phyloP scores from a whole-genome alignment of 1,140 invertebrate species.

The Caenorhabditis elegans region DNA sequence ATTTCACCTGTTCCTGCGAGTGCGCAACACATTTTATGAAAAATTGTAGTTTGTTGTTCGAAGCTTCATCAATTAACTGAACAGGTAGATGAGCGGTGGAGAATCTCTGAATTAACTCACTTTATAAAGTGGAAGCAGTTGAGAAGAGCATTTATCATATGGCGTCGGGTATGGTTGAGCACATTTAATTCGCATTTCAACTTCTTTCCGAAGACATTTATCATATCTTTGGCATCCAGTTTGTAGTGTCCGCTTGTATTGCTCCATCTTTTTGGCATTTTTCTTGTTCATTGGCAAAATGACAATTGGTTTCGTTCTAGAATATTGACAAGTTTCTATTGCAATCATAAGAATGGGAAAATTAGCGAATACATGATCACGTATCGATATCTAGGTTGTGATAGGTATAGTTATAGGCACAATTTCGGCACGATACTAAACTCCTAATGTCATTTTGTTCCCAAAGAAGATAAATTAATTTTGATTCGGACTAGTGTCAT shows the following conservation, averaged over 20 bases:
- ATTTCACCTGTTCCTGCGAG: conserved; percentile 7
- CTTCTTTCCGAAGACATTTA: background rate
- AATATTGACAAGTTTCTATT: too few relatives aligned
- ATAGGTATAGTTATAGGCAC: too few relatives aligned
- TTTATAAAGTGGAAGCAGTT: conserved; percentile 6
- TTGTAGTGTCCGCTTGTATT: background rate
- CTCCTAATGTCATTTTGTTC: too few relatives aligned
- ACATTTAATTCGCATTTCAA: conserved; percentile 4
- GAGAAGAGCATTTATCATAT: background rate
- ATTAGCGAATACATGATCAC: too few relatives aligned
- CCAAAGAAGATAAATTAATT: too few relatives aligned
- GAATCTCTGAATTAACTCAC: background rate
- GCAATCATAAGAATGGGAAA: too few relatives aligned
- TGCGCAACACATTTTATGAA: background rate
- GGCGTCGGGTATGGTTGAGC: conserved; percentile 3
- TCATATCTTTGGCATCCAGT: conserved; percentile 13
- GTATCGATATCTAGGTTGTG: too few relatives aligned
- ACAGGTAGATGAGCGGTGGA: background rate
- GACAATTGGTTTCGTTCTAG: background rate
- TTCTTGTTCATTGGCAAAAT: background rate
- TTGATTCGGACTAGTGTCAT: too few relatives aligned
- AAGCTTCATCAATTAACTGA: conserved; percentile 1
- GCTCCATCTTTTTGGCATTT: background rate
- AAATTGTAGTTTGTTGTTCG: conserved; percentile 12
- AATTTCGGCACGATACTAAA: too few relatives aligned